Conservation (phyloP, 2,797 vertebrate genomes). For the Anguilla megastoma region DNA sequence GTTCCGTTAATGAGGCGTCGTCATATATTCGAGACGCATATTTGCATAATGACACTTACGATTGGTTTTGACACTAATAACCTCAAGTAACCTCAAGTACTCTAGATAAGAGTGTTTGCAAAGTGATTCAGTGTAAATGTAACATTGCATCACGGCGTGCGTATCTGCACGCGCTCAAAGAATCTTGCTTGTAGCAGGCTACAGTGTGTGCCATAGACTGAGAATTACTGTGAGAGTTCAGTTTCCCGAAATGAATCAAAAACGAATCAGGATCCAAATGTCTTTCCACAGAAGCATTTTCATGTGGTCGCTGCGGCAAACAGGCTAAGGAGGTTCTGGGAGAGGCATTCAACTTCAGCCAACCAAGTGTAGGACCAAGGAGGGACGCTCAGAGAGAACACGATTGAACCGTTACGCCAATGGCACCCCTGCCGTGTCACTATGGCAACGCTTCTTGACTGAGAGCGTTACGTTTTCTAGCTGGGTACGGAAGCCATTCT, state of each 20-base stretch:
- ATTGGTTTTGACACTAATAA: too few relatives aligned
- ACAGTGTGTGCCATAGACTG: too few relatives aligned
- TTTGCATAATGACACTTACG: too few relatives aligned
- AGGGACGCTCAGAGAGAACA: background rate
- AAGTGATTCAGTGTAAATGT: too few relatives aligned
- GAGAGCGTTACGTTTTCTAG: background rate
- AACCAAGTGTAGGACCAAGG: constrained; percentile 35
- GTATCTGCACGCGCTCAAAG: too few relatives aligned
- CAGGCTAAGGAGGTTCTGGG: constrained; percentile 76
- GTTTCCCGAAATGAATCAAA: background rate
- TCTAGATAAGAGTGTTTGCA: too few relatives aligned
- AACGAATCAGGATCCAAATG: background rate
- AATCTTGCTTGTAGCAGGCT: too few relatives aligned
- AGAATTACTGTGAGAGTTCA: too few relatives aligned
- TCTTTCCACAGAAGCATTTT: constrained; percentile 79
- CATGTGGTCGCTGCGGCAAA: constrained; percentile 81
- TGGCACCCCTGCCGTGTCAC: background rate
- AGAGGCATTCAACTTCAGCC: constrained; percentile 46
- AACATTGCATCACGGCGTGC: too few relatives aligned
- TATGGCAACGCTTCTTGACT: background rate
- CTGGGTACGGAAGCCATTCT: background rate
- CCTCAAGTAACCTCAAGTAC: too few relatives aligned
- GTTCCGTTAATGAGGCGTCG: background rate
- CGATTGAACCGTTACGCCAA: background rate
- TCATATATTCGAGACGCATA: too few relatives aligned